Conservation (phyloP, 2,113 vertebrate species). For the Tricholaema leucomelas region DNA sequence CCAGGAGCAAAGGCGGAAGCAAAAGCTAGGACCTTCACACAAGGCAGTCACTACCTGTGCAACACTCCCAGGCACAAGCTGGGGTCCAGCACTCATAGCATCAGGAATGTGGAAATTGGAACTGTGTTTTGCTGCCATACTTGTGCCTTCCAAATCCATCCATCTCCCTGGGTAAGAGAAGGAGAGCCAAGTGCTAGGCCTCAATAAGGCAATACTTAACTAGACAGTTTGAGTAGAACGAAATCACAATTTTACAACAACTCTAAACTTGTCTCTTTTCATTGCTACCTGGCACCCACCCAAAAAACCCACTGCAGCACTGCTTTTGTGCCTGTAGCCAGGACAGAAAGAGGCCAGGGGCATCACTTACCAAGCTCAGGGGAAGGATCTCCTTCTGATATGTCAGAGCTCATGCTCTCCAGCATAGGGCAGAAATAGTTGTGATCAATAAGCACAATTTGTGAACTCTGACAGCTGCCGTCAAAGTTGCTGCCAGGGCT, state of each 20-base stretch:
- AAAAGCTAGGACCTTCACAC: neutral
- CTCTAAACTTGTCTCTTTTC: neutral
- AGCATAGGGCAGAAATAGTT: conserved; percentile 79
- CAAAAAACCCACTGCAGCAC: neutral
- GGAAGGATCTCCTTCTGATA: conserved; percentile 76
- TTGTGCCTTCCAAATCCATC: neutral
- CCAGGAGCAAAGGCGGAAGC: neutral
- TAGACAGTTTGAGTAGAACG: neutral
- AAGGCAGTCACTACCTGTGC: neutral
- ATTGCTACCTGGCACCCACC: neutral
- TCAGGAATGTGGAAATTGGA: neutral
- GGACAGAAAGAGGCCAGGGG: neutral
- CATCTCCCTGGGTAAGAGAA: neutral
- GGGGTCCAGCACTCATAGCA: neutral
- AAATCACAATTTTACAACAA: neutral
- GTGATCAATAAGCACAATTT: conserved; percentile 80
- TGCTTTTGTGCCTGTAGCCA: neutral
- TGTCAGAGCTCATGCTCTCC: conserved; percentile 74
- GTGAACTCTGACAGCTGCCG: conserved; percentile 58
- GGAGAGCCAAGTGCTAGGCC: neutral
- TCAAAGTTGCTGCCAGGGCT: neutral
- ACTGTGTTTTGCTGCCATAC: too few species aligned
- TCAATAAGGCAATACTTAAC: neutral
- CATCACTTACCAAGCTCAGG: conserved; percentile 78
- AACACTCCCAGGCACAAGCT: neutral